Base-by-base conservation (phyloP, 2,888 invertebrate genomes). In the Thereva nobilitata region DNA sequence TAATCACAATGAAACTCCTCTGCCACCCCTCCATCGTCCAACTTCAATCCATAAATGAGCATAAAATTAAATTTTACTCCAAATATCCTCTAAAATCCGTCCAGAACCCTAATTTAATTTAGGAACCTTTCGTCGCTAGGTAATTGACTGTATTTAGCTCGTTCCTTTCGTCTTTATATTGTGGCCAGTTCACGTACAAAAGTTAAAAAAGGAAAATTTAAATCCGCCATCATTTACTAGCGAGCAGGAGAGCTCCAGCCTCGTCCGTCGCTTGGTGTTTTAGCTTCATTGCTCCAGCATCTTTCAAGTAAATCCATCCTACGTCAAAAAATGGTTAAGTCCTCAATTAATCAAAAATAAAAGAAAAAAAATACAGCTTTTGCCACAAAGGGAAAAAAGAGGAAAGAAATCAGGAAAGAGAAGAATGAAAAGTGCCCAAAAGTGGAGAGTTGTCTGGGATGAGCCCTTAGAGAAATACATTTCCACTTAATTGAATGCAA, bases 401-500 rank as follows among this genome's bases (percentile, higher is more conserved):
- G 47, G 41, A 12, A 47, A 45, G 12, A 47, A 37, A 37, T 23
- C 57, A 37, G 10, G 10, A 37, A 38, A 59, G 57, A 47, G 57
- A 35, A 47, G 37, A 59, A 59, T 59, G 57, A 59, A 59, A 59
- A 59, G 47, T 59, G 57, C 47, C 57, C 57, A 59, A 23, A 59
- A 59, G 57, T 59, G 57, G 57, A 45, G 47, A 57, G 37, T 37
- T 35, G 4, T 8, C 5, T 41, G 52, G 42, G 10, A 52, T 52
- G 63, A 52, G 57, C 8, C 10, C 57, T 37, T 23, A 38, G 57
- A 52, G 44, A 59, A 45, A 53, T 52, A 59, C 47, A 59, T 66
- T 66, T 66, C 59, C 66, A 59, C 54, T 59, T 66, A 66, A 66
- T 66, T 66, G 66, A 66, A 66, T 57, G 57, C 53, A 57, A 66